These are phyloP conservation scores for Endotricha flammealis DNA, from an alignment of 2,888 invertebrate genomes.

Conservation along the genomic window DNA sequence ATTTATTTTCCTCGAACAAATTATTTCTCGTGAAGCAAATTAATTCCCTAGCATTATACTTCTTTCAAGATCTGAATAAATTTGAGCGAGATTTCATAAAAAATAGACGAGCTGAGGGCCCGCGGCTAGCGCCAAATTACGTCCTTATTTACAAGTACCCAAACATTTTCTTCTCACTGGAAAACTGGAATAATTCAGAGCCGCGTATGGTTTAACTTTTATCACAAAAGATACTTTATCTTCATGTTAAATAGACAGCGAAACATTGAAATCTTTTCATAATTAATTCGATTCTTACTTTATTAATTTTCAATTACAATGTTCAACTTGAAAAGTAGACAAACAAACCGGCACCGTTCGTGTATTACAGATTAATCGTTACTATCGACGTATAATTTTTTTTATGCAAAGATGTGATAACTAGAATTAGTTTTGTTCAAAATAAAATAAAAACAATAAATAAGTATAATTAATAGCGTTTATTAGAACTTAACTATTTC, in stretches of 20 bases:
- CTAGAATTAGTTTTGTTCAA: no score
- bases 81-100: constrained; percentile 68
- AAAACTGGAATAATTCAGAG: constrained; percentile 20
- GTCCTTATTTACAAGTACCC: constrained; percentile 66
- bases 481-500: not conserved
- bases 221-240: not conserved
- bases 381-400: no score
- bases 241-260: not conserved
- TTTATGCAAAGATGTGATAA: no score
- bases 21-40: constrained; percentile 67
- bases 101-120: constrained; percentile 55
- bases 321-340: no score
- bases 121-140: constrained; percentile 70
- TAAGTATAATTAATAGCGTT: no score
- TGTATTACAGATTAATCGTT: no score
- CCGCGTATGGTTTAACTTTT: not conserved
- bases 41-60: constrained; percentile 71
- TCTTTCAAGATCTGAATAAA: constrained; percentile 71
- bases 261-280: no score
- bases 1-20: constrained; percentile 60
- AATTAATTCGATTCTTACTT: no score
- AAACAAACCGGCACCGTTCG: no score
- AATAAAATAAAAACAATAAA: no score
- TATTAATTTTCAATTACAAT: no score
- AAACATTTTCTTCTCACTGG: constrained; percentile 41